phyloP scores from a whole-genome alignment of 2,888 invertebrate genomes.

The Lottia scabra region DNA sequence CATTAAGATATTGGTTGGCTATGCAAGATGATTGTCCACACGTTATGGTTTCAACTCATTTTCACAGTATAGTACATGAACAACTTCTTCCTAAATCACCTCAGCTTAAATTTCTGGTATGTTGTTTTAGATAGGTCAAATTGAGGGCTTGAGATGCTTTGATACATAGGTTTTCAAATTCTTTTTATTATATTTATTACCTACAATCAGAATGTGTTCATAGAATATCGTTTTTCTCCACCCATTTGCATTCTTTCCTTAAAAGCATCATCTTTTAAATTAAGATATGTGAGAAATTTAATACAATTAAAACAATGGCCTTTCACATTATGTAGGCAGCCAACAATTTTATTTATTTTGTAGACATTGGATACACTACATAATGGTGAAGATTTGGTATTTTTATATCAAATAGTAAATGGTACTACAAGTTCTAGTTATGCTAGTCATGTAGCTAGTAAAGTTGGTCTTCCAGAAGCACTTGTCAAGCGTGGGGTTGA shows the following conservation, averaged over 20 bases:
- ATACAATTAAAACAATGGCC: too few relatives aligned
- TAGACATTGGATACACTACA: conserved; percentile 77
- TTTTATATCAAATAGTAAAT: conserved; percentile 76
- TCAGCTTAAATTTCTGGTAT: conserved; percentile 73
- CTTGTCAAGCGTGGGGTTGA: conserved; percentile 73
- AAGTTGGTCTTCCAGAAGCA: conserved; percentile 73
- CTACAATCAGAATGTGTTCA: too few relatives aligned
- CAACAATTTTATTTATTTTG: conserved; percentile 23
- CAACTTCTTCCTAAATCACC: conserved; percentile 73
- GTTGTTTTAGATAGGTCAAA: not conserved
- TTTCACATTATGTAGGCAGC: too few relatives aligned
- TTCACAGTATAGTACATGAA: conserved; percentile 75
- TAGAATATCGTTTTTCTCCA: too few relatives aligned
- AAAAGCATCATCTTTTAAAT: too few relatives aligned
- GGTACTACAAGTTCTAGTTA: conserved; percentile 77
- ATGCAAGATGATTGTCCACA: conserved; percentile 77
- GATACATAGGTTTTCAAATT: too few relatives aligned
- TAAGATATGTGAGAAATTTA: too few relatives aligned
- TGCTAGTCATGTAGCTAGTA: conserved; percentile 77
- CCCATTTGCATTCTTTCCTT: too few relatives aligned
- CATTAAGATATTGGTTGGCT: conserved; percentile 78
- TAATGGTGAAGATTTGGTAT: conserved; percentile 75
- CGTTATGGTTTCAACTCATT: conserved; percentile 83
- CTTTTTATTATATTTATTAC: too few relatives aligned
- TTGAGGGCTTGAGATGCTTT: too few relatives aligned